These are phyloP conservation scores for Malurus elegans DNA, from an alignment of 2,113 vertebrate species.

Conservation along the genomic window DNA sequence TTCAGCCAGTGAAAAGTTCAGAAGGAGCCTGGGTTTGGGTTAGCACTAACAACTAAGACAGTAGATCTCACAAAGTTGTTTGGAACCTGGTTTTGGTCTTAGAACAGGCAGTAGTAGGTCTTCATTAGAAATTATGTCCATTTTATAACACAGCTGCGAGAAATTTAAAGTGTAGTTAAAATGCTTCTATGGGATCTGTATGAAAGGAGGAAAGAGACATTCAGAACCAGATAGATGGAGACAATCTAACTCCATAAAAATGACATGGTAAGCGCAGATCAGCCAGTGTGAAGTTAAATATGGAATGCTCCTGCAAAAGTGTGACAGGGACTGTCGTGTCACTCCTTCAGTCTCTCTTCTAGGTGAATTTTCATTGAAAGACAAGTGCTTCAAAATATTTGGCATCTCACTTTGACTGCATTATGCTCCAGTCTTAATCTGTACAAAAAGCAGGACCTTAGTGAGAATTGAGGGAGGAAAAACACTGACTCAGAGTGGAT, in stretches of 20 bases:
- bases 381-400: background rate
- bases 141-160: background rate
- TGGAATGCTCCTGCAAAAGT: background rate
- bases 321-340: background rate
- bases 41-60: background rate
- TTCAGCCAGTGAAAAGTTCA: background rate
- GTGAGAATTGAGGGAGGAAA: background rate
- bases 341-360: background rate
- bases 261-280: background rate
- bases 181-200: background rate
- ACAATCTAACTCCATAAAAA: background rate
- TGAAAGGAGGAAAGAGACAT: background rate
- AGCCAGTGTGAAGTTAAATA: background rate
- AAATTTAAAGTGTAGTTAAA: background rate
- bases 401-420: background rate
- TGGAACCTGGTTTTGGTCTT: background rate
- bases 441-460: background rate
- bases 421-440: background rate
- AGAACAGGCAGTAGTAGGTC: background rate
- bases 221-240: background rate
- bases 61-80: background rate
- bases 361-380: background rate
- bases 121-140: background rate
- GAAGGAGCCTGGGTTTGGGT: background rate
- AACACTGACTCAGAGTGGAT: background rate